A percentile compares a stretch with the other conserved stretches of the same genome.
Conservation (phyloP, 2,113 vertebrate species). For the Gopherus flavomarginatus region DNA sequence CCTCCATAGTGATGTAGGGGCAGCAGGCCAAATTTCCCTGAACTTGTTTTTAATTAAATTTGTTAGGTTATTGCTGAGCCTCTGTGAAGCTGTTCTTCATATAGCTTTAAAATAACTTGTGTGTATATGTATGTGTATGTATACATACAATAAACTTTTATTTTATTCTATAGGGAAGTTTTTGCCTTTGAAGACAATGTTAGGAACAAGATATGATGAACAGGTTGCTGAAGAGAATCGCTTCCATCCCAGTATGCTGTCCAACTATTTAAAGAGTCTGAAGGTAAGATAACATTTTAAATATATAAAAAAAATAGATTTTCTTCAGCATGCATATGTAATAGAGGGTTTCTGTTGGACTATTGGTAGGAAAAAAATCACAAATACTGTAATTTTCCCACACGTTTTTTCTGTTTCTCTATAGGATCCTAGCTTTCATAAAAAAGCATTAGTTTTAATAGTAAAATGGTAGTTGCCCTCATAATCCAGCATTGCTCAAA, state of each 20-base stretch:
- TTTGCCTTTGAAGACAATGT: constrained; percentile 98
- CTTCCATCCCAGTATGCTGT: constrained; percentile 97
- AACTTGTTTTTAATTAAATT: background rate
- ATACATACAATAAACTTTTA: constrained; percentile 9
- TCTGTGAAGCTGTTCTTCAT: background rate
- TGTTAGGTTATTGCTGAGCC: background rate
- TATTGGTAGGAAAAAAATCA: background rate
- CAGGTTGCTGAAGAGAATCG: constrained; percentile 95
- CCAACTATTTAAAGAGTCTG: constrained; percentile 94
- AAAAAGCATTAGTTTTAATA: background rate
- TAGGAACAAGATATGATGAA: constrained; percentile 95
- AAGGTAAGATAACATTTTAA: constrained; percentile 85
- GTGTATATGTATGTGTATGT: background rate
- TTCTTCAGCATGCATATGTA: background rate
- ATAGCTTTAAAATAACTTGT: background rate
- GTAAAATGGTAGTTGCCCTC: background rate
- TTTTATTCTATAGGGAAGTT: constrained; percentile 87
- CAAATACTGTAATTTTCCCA: background rate
- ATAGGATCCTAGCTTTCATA: background rate
- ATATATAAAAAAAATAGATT: background rate
- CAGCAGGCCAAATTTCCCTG: background rate
- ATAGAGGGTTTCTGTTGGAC: background rate
- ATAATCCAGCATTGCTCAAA: background rate
- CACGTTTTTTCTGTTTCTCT: background rate
- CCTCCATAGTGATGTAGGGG: background rate